Conservation (phyloP, 2,888 invertebrate genomes). For the Litoditis marina region DNA sequence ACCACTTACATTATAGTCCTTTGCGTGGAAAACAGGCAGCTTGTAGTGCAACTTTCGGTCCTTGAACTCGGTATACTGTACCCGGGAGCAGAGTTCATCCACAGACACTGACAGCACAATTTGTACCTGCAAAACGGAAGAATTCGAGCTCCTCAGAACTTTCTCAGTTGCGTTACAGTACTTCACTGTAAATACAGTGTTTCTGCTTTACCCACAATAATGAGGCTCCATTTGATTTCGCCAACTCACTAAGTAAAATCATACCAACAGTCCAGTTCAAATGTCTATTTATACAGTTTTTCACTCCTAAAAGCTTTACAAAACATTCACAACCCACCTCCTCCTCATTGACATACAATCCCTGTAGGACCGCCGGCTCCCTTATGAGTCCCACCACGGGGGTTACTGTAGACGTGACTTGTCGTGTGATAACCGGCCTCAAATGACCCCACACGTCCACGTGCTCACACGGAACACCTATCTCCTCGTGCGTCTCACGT, state of each 20-base stretch:
- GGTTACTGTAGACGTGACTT: slow-evolving; percentile 29
- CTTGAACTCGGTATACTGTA: slow-evolving; percentile 37
- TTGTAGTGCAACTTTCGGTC: slow-evolving; percentile 29
- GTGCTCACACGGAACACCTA: slow-evolving; percentile 28
- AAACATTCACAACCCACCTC: slow-evolving; percentile 21
- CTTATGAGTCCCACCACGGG: slow-evolving; percentile 37
- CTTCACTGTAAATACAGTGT: too few relatives aligned
- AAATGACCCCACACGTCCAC: slow-evolving; percentile 44
- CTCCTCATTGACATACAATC: slow-evolving; percentile 16
- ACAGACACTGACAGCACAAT: slow-evolving; percentile 41
- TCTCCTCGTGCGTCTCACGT: slow-evolving; percentile 52
- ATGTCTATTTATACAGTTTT: neutral
- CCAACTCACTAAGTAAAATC: neutral
- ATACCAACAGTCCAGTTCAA: neutral
- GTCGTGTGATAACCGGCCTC: slow-evolving; percentile 32
- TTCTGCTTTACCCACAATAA: too few relatives aligned
- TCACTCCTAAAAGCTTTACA: neutral
- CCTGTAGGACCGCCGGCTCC: slow-evolving; percentile 18
- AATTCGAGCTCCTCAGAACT: too few relatives aligned
- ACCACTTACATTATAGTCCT: slow-evolving; percentile 19
- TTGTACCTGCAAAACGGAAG: slow-evolving; percentile 27
- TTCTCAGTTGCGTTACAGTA: too few relatives aligned
- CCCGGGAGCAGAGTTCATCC: slow-evolving; percentile 28
- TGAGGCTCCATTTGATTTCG: too few relatives aligned
- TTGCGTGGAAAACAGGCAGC: slow-evolving; percentile 37